Conservation (phyloP, 2,113 vertebrate species). For the Macrotis lagotis region DNA sequence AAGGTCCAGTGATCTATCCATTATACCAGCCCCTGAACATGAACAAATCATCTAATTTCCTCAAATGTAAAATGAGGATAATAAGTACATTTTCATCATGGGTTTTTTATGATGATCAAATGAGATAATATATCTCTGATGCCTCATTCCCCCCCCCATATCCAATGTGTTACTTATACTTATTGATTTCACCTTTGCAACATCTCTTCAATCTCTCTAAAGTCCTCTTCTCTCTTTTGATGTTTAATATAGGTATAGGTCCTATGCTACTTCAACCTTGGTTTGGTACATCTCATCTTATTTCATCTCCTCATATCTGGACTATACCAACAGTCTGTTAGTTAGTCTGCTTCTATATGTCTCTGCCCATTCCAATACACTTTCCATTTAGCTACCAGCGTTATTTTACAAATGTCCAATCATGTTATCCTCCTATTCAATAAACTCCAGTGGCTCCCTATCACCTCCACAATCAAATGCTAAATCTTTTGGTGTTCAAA, state of each 20-base stretch:
- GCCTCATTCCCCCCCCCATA: background rate
- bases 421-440: background rate
- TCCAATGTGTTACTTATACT: background rate
- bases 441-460: background rate
- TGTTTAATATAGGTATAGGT: background rate
- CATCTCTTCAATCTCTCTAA: background rate
- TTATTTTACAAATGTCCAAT: background rate
- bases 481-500: background rate
- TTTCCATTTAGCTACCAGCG: background rate
- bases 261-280: background rate
- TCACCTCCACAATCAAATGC: background rate
- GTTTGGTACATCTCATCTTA: background rate
- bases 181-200: background rate
- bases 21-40: no score
- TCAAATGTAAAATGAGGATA: background rate
- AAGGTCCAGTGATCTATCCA: no score
- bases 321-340: background rate
- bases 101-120: background rate
- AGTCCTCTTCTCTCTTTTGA: background rate
- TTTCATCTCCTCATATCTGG: background rate
- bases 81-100: background rate
- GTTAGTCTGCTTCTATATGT: background rate
- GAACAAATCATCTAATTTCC: no score
- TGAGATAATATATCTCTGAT: background rate
- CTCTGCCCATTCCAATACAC: background rate